Conservation (phyloP, 2,888 invertebrate genomes). For the Ganaspis brasiliensis region DNA sequence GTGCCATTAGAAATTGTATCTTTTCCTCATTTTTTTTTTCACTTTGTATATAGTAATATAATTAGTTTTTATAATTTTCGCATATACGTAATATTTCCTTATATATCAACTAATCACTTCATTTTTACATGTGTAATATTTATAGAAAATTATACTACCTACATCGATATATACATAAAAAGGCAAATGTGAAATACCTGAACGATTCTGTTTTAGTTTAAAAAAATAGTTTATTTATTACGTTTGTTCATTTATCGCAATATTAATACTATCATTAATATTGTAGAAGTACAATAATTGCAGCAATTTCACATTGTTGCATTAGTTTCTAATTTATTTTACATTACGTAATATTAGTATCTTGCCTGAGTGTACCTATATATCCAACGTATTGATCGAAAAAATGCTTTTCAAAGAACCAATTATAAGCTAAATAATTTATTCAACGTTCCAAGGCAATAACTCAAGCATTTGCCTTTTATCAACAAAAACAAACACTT, state of each 20-base stretch:
- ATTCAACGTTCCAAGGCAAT: constrained; percentile 55
- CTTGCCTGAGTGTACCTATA: constrained; percentile 42
- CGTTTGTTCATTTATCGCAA: constrained; percentile 58
- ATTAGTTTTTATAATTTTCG: constrained; percentile 30
- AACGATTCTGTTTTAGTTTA: constrained; percentile 73
- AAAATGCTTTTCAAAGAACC: constrained; percentile 42
- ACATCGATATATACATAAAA: constrained; percentile 79
- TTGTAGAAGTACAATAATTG: constrained; percentile 71
- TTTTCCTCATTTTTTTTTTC: constrained; percentile 47
- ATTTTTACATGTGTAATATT: constrained; percentile 65
- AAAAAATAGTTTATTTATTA: constrained; percentile 76
- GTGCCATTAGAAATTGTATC: constrained; percentile 28
- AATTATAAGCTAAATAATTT: constrained; percentile 45
- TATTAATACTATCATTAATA: constrained; percentile 69
- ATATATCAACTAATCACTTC: constrained; percentile 57
- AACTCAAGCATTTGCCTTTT: constrained; percentile 73
- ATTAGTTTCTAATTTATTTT: constrained; percentile 60
- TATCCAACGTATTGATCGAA: not conserved
- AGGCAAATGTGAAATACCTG: constrained; percentile 80
- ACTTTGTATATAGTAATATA: constrained; percentile 50
- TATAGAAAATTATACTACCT: constrained; percentile 80
- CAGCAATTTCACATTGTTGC: constrained; percentile 68
- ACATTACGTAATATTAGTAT: constrained; percentile 52
- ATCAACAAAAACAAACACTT: constrained; percentile 45
- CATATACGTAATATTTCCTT: constrained; percentile 43